phyloP scores from a whole-genome alignment of 2,888 invertebrate species.

The Abscondita cerata region DNA sequence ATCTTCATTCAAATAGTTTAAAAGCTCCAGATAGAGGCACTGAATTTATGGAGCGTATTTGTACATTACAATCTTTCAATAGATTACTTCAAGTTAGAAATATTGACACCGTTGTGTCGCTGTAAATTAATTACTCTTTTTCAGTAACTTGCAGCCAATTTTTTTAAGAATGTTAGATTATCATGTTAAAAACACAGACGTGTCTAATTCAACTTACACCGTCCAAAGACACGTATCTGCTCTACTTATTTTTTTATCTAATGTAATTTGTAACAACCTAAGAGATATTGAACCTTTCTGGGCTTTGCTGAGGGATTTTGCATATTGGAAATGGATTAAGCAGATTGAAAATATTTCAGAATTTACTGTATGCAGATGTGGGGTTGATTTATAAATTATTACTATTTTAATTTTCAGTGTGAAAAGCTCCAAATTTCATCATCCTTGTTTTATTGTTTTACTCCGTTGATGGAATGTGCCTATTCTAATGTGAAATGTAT shows the following conservation, averaged over 20 bases:
- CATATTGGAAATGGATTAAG: slow-evolving; percentile 60
- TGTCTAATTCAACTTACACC: slow-evolving; percentile 59
- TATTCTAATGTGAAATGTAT: slow-evolving; percentile 32
- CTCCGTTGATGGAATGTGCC: slow-evolving; percentile 38
- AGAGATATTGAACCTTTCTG: neutral
- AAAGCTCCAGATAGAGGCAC: slow-evolving; percentile 70
- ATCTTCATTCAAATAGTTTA: slow-evolving; percentile 62
- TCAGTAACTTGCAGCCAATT: slow-evolving; percentile 61
- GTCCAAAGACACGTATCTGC: slow-evolving; percentile 67
- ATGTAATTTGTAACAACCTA: slow-evolving; percentile 33
- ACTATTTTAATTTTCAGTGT: slow-evolving; percentile 55
- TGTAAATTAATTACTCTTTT: too few relatives aligned
- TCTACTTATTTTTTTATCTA: slow-evolving; percentile 60
- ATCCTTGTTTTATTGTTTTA: slow-evolving; percentile 46
- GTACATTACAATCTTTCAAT: slow-evolving; percentile 62
- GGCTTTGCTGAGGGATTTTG: slow-evolving; percentile 48
- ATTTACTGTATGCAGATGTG: neutral
- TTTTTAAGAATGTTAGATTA: slow-evolving; percentile 65
- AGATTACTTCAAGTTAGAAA: slow-evolving; percentile 58
- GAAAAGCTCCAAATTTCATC: slow-evolving; percentile 55
- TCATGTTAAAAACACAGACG: slow-evolving; percentile 65
- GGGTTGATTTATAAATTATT: too few relatives aligned
- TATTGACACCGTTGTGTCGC: too few relatives aligned
- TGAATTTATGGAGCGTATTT: slow-evolving; percentile 65
- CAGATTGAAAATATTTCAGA: slow-evolving; percentile 53